Conservation (phyloP, 53 echinoderm and acorn worm genomes). For the Henricia sp. region DNA sequence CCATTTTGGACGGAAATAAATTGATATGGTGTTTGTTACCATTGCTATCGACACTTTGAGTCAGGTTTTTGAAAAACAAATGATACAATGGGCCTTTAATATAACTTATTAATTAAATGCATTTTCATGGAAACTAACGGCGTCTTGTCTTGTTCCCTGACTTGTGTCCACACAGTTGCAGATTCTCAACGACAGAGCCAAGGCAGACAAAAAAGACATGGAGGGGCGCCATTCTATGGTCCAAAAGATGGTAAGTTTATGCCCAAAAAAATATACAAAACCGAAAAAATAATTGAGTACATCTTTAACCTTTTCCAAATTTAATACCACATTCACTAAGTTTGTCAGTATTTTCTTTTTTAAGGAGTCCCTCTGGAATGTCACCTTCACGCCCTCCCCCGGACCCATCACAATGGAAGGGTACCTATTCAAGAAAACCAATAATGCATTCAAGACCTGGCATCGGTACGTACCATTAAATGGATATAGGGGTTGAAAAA, state of each 20-base stretch:
- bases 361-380: slow-evolving; percentile 86
- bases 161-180: slow-evolving; percentile 59
- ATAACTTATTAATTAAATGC: no score
- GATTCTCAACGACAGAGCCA: slow-evolving; percentile 73
- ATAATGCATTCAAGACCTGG: slow-evolving; percentile 98
- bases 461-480: slow-evolving; percentile 76
- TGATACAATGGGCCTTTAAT: no score
- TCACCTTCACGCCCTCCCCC: slow-evolving; percentile 73
- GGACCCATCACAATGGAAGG: slow-evolving; percentile 91
- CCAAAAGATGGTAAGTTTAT: slow-evolving; percentile 81
- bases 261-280: not conserved
- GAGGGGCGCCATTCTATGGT: slow-evolving; percentile 81
- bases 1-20: no score
- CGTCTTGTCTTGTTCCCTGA: slow-evolving; percentile 30
- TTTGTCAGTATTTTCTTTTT: slow-evolving; percentile 7
- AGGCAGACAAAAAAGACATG: slow-evolving; percentile 90
- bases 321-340: not conserved
- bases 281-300: not conserved
- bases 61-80: no score
- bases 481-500: not conserved
- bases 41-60: no score
- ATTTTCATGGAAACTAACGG: no score
- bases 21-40: no score
- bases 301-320: no score
- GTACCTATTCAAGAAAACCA: slow-evolving; percentile 97